Conservation (phyloP, 2,888 invertebrate species). For the Agapetus fuscipes region DNA sequence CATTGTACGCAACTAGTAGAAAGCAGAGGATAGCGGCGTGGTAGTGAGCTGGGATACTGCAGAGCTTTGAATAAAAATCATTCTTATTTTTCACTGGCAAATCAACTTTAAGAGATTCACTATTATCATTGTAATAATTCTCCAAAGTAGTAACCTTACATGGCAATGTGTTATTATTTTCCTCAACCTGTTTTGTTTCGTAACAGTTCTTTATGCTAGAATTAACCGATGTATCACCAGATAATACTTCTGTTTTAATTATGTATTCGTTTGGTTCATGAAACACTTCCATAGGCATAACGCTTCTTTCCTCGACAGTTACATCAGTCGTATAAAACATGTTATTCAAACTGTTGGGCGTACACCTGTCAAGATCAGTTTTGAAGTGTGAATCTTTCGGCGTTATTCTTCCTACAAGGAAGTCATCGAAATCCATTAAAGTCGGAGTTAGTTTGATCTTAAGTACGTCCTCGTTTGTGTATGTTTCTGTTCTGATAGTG, state of each 20-base stretch:
- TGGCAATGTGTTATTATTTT: no score
- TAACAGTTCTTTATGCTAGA: background rate
- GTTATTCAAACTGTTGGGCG: background rate
- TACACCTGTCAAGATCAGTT: background rate
- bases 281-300: constrained; percentile 23
- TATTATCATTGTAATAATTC: no score
- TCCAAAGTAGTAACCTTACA: no score
- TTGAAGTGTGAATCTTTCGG: background rate
- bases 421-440: constrained; percentile 31
- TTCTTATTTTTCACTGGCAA: constrained; percentile 14
- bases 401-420: constrained; percentile 11
- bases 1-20: constrained; percentile 44
- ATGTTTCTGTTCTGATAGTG: constrained; percentile 38
- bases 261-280: constrained; percentile 20
- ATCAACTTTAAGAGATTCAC: background rate
- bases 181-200: background rate
- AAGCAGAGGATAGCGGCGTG: constrained; percentile 43
- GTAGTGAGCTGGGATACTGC: constrained; percentile 44
- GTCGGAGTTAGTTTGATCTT: constrained; percentile 41
- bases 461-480: constrained; percentile 39
- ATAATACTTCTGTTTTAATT: constrained; percentile 13
- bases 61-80: constrained; percentile 32
- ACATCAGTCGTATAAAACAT: constrained; percentile 17
- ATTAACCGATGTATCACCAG: background rate
- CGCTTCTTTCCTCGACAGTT: constrained; percentile 24